phyloP scores from a whole-genome alignment of 1,140 invertebrate genomes.

The Eueides isabella region DNA sequence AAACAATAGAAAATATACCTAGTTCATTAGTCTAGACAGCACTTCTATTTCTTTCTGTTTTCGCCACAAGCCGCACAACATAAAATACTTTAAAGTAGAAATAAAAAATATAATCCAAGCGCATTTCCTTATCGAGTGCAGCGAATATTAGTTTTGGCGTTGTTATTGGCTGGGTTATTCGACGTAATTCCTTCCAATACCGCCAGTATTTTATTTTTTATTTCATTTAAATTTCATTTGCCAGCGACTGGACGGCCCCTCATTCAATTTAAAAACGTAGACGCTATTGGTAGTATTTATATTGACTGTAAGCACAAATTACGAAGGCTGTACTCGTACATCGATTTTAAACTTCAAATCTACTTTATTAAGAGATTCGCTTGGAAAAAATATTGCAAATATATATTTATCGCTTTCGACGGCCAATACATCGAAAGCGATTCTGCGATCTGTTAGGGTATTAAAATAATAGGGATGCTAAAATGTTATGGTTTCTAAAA shows the following conservation, averaged over 20 bases:
- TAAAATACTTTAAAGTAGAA: background rate
- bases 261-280: constrained; percentile 27
- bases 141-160: constrained; percentile 37
- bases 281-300: constrained; percentile 25
- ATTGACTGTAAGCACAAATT: constrained; percentile 23
- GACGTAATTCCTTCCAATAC: constrained; percentile 35
- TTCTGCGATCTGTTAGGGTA: background rate
- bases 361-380: constrained; percentile 10
- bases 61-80: background rate
- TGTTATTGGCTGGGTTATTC: constrained; percentile 37
- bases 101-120: constrained; percentile 18
- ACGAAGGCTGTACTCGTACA: background rate
- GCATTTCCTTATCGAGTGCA: constrained; percentile 32
- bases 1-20: background rate
- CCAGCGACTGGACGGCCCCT: constrained; percentile 33
- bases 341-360: constrained; percentile 15
- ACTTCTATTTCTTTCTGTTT: constrained; percentile 1
- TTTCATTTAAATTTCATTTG: constrained; percentile 68
- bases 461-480: background rate
- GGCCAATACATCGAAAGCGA: background rate
- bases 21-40: background rate
- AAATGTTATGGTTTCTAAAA: background rate
- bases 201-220: constrained; percentile 46
- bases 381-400: constrained; percentile 4
- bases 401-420: background rate